phyloP scores from a whole-genome alignment of 2,113 vertebrate genomes.

The Isichthys henryi region DNA sequence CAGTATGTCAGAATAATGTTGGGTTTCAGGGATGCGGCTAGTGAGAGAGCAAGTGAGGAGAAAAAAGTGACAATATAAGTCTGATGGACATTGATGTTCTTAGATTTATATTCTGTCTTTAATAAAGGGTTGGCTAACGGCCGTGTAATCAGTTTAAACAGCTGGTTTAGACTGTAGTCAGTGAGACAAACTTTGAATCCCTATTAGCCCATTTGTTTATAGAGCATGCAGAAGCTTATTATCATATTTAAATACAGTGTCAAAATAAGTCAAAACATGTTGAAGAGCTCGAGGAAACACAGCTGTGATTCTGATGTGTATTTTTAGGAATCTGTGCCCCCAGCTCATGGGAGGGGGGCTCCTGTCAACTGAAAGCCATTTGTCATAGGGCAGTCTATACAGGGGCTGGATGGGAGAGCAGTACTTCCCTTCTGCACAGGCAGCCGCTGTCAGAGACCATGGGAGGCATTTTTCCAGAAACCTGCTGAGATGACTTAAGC shows the following conservation, averaged over 20 bases:
- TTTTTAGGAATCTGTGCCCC: background rate
- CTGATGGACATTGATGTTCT: background rate
- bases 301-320: background rate
- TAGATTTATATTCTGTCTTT: background rate
- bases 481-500: background rate
- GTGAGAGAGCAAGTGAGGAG: background rate
- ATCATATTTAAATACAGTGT: background rate
- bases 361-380: background rate
- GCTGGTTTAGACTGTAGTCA: background rate
- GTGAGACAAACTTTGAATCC: background rate
- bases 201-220: background rate
- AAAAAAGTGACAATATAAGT: background rate
- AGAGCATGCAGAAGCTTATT: background rate
- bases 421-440: background rate
- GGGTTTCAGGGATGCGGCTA: background rate
- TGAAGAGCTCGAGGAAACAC: background rate
- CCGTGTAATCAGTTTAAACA: background rate
- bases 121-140: background rate
- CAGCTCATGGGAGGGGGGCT: background rate
- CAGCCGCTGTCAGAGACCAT: background rate
- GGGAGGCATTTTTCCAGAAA: background rate
- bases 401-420: background rate
- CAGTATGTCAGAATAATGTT: background rate
- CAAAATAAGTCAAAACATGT: background rate
- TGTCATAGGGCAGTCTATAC: background rate